Conservation (phyloP, 2,888 invertebrate species). For the Pinctada fucata region DNA sequence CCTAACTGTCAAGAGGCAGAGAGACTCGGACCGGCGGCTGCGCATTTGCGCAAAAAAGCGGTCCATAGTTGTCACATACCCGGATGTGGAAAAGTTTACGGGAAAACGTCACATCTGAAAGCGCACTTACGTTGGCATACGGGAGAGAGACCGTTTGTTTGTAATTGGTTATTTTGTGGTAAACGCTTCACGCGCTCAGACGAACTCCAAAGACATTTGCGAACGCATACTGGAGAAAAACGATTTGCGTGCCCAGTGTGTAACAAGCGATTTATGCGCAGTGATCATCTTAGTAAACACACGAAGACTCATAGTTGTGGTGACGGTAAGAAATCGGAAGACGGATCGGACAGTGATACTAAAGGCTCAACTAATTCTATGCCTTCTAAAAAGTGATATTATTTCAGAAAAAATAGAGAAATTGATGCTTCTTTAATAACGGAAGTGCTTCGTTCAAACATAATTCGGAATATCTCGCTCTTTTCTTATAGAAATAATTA, state of each 20-base stretch:
- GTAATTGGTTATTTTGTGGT: constrained; percentile 98
- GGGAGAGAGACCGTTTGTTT: constrained; percentile 96
- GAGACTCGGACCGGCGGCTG: constrained; percentile 91
- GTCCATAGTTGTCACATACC: constrained; percentile 76
- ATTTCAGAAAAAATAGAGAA: no score
- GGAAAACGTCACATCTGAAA: constrained; percentile 98
- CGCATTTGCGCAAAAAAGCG: constrained; percentile 72
- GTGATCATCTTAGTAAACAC: constrained; percentile 96
- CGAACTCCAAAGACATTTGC: constrained; percentile 95
- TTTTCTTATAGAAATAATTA: no score
- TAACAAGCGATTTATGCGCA: constrained; percentile 93
- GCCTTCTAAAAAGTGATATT: no score
- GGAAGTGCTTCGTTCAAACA: no score
- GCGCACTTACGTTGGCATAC: constrained; percentile 99
- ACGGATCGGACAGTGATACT: constrained; percentile 59
- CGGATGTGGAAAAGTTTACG: constrained; percentile 82
- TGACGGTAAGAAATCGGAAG: constrained; percentile 61
- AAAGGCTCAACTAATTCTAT: background rate
- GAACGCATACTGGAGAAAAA: constrained; percentile 95
- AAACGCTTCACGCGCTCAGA: constrained; percentile 97
- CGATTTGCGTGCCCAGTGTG: constrained; percentile 92
- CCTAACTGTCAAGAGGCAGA: constrained; percentile 98
- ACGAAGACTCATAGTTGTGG: constrained; percentile 85
- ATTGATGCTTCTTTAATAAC: no score
- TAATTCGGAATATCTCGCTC: no score